Evolutionary conservation across 2,113 vertebrate species (phyloP), one percentile per base, ranked within the genome.

Genomic region (Dasyprocta punctata): DNA sequence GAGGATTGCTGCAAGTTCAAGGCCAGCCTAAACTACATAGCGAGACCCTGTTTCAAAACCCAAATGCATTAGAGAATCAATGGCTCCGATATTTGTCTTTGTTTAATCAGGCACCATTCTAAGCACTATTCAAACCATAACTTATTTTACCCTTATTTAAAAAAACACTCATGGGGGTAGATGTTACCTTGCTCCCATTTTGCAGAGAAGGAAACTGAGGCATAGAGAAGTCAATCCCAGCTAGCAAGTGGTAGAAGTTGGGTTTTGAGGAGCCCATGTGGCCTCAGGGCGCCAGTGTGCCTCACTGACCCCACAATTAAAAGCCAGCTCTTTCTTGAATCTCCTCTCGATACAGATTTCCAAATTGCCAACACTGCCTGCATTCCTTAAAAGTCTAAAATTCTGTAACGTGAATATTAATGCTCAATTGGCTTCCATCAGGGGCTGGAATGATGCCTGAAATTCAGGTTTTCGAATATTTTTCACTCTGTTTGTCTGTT

Each of bases 41-140:
- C 12, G 41, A 44, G 71, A 28, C 10, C 41, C 24, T 44, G 71
- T 28, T 24, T 75, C 71, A 75, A 75, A 67, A 44, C 12, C 24
- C 52, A 92, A 92, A 69, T 49, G 36, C 77, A n/a, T 26, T n/a
- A 86, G 54, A 30, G 52, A 82, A 89, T 81, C 75, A 63, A 60
- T 93, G 93, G n/a, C 30, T 52, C 86, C 47, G n/a, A 12, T 78
- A 89, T 90, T 93, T 93, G 60, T n/a, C 38, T 90, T 47, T 58
- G 69, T 87, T 96, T 92, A 94, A 86, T n/a, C n/a, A n/a, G n/a
- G n/a, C n/a, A 67, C n/a, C 16, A n/a, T 90, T 96, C 81, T 80
- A 90, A 89, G 58, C 41, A 87, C 41, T 49, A 89, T 84, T 89
- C 71, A 38, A 89, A 81, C 33, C 86, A 9, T n/a, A 94, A 75